Evolutionary conservation across 1,140 invertebrate species (phyloP).

Genomic region (Pseudomyrmex cubaensis): DNA sequence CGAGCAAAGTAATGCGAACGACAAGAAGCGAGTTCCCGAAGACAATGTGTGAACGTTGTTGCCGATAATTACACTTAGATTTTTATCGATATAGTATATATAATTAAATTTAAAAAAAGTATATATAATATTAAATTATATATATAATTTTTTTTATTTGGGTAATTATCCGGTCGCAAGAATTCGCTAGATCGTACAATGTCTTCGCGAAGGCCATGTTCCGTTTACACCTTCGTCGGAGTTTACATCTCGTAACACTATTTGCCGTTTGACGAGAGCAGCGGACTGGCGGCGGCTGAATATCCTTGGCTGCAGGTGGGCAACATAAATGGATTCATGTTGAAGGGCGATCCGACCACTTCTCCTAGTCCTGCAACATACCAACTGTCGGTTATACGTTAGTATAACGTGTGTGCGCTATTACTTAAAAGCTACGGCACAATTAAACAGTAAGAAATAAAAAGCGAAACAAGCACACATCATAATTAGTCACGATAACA

Average conservation of each 20-base stretch:
- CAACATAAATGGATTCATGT: constrained; percentile 95
- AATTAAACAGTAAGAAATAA: constrained; percentile 32
- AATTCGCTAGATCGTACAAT: constrained; percentile 34
- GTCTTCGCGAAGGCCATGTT: constrained; percentile 44
- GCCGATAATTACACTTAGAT: constrained; percentile 1
- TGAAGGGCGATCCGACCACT: constrained; percentile 93
- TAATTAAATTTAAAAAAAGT: too few species aligned
- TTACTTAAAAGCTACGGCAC: constrained; percentile 26
- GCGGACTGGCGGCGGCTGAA: constrained; percentile 88
- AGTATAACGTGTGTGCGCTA: constrained; percentile 58
- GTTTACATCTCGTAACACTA: constrained; percentile 82
- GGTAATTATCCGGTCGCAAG: constrained; percentile 23
- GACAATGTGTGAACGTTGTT: constrained; percentile 23
- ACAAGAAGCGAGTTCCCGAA: constrained; percentile 28
- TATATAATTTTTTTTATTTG: constrained; percentile 10
- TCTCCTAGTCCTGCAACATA: constrained; percentile 89
- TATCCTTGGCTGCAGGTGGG: constrained; percentile 96
- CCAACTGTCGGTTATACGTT: constrained; percentile 79
- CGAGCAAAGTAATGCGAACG: constrained; percentile 26
- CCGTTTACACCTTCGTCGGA: constrained; percentile 41
- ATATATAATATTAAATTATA: too few species aligned
- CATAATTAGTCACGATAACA: background rate
- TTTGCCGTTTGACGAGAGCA: constrained; percentile 94
- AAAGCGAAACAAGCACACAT: background rate
- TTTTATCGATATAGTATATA: too few species aligned